Evolutionary conservation across 2,888 invertebrate genomes (phyloP), one percentile per base, ranked within the genome.

Genomic region (Drosophila paracracens): DNA sequence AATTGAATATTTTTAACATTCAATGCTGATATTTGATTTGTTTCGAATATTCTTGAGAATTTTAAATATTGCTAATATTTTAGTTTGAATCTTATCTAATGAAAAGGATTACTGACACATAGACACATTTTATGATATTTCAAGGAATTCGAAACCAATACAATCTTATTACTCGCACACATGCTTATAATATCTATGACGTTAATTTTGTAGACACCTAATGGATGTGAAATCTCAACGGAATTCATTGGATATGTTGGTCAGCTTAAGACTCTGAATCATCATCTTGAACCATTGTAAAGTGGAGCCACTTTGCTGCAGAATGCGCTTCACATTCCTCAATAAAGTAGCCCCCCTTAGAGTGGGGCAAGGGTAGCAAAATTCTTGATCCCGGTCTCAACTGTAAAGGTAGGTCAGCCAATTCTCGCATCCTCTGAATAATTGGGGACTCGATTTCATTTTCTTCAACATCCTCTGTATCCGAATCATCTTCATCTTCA

Each of bases 291-390:
- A 43, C 38, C 54, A 64, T 36, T 64, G 21, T 46, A 59, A 63
- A 25, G 38, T 38, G 46, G 52, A 65, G 66, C 69, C 57, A 76
- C 69, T 57, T 67, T 18, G 29, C 3, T 46, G 66, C 38, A 35
- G 64, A 65, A 16, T 21, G 21, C n/a, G 18, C 13, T 2, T 2
- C 11, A 36, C 40, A 18, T 16, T 70, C 78, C 13, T 62, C 53
- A 36, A 51, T 71, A 36, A 69, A 53, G 66, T 59, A 62, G 56
- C 66, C 65, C 36, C 66, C 50, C 46, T 58, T 35, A 35, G 29
- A 73, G 31, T 73, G 73, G 60, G 73, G 66, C 40, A 73, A 60
- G 66, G 73, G 73, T 52, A 73, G 18, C n/a, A 72, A 48, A 38
- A 73, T 57, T 5, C 40, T 56, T 10, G 72, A 64, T 43, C 72